Conservation (phyloP, 2,888 invertebrate genomes). For the Stictocephala bisonia region DNA sequence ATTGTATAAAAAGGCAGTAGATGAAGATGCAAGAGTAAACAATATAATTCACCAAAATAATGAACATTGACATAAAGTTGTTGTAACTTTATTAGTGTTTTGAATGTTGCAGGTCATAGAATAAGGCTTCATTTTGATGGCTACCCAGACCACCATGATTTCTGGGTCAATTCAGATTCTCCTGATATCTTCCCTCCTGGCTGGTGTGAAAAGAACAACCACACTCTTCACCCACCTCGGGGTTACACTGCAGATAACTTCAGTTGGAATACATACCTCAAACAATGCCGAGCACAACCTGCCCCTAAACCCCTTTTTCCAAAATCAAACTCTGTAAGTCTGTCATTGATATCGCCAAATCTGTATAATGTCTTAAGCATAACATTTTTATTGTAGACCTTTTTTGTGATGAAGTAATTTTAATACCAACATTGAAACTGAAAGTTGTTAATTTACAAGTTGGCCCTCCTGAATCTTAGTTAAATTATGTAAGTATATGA, state of each 20-base stretch:
- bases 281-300: slow-evolving; percentile 76
- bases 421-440: too few species aligned
- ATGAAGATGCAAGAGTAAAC: too few species aligned
- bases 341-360: too few species aligned
- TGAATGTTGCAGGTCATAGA: slow-evolving; percentile 85
- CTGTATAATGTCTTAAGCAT: too few species aligned
- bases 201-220: slow-evolving; percentile 91
- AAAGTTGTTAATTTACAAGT: too few species aligned
- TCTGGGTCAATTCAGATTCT: slow-evolving; percentile 95
- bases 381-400: too few species aligned
- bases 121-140: slow-evolving; percentile 93
- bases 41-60: too few species aligned
- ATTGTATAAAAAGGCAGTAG: neutral
- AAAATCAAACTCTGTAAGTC: slow-evolving; percentile 71
- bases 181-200: slow-evolving; percentile 91
- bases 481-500: too few species aligned
- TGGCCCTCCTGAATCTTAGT: too few species aligned
- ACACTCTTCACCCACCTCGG: slow-evolving; percentile 82
- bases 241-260: slow-evolving; percentile 73
- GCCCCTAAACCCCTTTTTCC: slow-evolving; percentile 84
- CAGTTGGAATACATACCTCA: slow-evolving; percentile 87
- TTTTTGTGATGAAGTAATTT: too few species aligned
- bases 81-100: slow-evolving; percentile 51
- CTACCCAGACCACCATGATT: slow-evolving; percentile 88
- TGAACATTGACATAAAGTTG: neutral